A percentile compares a stretch with the other conserved stretches of the same genome.
These are phyloP conservation scores for Cherax destructor DNA, from an alignment of 1,140 invertebrate genomes.

Conservation along the genomic window DNA sequence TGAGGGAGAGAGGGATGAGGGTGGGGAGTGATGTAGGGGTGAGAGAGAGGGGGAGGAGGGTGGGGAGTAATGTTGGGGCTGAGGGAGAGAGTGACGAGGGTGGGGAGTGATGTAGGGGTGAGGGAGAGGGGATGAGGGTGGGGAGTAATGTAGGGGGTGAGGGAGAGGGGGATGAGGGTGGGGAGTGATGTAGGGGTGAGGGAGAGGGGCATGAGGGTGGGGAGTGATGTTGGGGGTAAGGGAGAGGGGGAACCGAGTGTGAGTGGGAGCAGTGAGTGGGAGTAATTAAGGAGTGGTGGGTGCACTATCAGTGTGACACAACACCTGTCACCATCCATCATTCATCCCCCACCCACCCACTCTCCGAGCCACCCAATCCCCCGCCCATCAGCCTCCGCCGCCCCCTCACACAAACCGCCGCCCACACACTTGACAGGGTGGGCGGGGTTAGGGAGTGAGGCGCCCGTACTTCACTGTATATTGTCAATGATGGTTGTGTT, in stretches of 20 bases:
- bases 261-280: background rate
- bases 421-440: background rate
- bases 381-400: background rate
- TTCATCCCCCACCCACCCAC: background rate
- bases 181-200: background rate
- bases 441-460: too few species aligned
- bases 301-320: background rate
- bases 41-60: too few species aligned
- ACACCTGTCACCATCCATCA: constrained; percentile 27
- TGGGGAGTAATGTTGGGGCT: too few species aligned
- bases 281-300: background rate
- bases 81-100: too few species aligned
- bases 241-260: background rate
- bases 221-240: background rate
- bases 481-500: background rate
- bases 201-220: background rate
- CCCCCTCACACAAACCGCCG: constrained; percentile 14
- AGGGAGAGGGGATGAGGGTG: too few species aligned
- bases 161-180: too few species aligned
- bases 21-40: too few species aligned
- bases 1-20: too few species aligned
- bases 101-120: too few species aligned
- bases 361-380: background rate
- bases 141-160: too few species aligned
- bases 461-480: too few species aligned